Conservation (phyloP, 2,888 invertebrate species). For the Penaeus monodon region DNA sequence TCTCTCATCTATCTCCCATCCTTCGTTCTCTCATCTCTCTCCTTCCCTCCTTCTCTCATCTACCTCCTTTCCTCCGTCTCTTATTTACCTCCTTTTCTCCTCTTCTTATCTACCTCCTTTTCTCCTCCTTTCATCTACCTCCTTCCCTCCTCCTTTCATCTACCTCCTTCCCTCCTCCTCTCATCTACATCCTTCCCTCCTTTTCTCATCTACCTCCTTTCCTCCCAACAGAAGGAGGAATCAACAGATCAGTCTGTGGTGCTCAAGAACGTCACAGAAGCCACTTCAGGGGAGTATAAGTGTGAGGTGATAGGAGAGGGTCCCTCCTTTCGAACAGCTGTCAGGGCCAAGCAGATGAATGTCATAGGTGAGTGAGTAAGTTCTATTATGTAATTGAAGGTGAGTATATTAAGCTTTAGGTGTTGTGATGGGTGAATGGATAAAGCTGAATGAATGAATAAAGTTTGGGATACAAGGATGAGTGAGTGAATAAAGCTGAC, state of each 20-base stretch:
- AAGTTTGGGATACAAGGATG: no score
- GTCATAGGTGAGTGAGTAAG: slow-evolving; percentile 34
- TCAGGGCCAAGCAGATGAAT: slow-evolving; percentile 35
- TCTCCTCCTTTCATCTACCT: not conserved
- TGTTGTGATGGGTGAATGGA: no score
- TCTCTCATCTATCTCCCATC: not conserved
- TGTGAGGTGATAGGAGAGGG: slow-evolving; percentile 55
- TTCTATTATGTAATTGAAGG: no score
- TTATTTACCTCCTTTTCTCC: not conserved
- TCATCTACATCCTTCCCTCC: no score
- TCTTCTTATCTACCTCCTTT: not conserved
- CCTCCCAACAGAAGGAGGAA: slow-evolving; percentile 24
- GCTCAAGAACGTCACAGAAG: slow-evolving; percentile 42
- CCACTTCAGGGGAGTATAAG: slow-evolving; percentile 41
- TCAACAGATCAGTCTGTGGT: slow-evolving; percentile 44
- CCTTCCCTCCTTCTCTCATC: not conserved
- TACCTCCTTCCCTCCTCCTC: not conserved
- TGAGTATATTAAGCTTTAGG: no score
- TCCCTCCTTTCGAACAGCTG: slow-evolving; percentile 45
- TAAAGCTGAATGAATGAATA: no score
- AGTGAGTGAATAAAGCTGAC: no score
- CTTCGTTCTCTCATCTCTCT: not conserved
- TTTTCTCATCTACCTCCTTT: not conserved
- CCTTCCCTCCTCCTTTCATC: not conserved
- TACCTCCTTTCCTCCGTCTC: not conserved